These are phyloP conservation scores for Triplophysa bombifrons DNA, from an alignment of 2,797 vertebrate species.

Conservation along the genomic window DNA sequence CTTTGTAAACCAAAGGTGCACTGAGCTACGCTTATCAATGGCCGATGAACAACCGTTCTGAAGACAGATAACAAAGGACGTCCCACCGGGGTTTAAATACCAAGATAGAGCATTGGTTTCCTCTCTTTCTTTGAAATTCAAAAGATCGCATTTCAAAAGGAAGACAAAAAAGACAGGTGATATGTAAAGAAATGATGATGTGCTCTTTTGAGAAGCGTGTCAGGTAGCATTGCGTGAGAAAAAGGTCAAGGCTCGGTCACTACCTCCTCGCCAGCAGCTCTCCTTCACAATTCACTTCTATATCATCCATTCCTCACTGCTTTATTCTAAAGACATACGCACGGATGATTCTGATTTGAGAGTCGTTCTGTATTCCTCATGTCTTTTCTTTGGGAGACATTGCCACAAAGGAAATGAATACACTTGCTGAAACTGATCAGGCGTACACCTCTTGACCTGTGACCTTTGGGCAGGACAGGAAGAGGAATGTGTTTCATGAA, in stretches of 20 bases:
- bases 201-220: conserved; percentile 57
- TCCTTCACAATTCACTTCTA: conserved; percentile 1
- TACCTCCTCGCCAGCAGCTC: conserved; percentile 24
- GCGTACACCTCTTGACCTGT: conserved; percentile 44
- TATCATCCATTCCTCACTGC: conserved; percentile 4
- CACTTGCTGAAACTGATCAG: conserved; percentile 53
- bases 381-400: conserved; percentile 9
- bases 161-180: conserved; percentile 62
- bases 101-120: conserved; percentile 48
- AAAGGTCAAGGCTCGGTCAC: conserved; percentile 37
- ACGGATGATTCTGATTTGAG: not conserved
- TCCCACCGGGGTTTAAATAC: conserved; percentile 64
- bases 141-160: conserved; percentile 72
- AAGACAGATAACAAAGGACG: conserved; percentile 56
- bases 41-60: conserved; percentile 65
- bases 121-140: conserved; percentile 68
- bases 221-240: conserved; percentile 23
- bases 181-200: conserved; percentile 65
- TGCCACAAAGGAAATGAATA: conserved; percentile 35
- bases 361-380: not conserved
- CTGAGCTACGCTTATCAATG: conserved; percentile 67
- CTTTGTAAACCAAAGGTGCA: conserved; percentile 66
- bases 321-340: not conserved
- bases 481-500: conserved; percentile 50
- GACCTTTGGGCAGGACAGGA: conserved; percentile 39